Evolutionary conservation across 1,140 invertebrate species (phyloP).

Genomic region (Anthonomus grandis): DNA sequence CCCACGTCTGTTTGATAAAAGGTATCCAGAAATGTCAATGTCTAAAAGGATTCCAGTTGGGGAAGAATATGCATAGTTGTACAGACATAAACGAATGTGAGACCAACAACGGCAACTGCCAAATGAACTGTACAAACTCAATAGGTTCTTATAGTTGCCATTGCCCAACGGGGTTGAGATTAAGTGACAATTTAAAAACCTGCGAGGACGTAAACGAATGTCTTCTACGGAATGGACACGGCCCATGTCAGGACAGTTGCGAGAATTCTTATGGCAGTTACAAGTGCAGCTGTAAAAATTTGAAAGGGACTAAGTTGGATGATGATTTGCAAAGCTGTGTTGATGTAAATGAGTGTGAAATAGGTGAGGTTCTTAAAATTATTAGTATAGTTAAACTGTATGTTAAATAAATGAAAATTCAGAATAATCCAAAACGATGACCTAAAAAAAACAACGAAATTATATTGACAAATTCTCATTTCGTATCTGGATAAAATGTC

Average conservation of each 20-base stretch:
- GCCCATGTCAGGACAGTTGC: conserved; percentile 66
- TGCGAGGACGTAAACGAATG: conserved; percentile 81
- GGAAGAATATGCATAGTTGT: neutral
- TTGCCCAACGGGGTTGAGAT: conserved; percentile 70
- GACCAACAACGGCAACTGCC: conserved; percentile 54
- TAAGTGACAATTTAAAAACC: conserved; percentile 54
- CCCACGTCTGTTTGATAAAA: neutral
- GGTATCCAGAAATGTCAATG: conserved; percentile 1
- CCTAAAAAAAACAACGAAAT: too few relatives aligned
- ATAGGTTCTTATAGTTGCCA: conserved; percentile 70
- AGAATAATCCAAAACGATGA: too few relatives aligned
- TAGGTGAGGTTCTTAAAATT: neutral
- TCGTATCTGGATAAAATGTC: too few relatives aligned
- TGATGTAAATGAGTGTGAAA: conserved; percentile 39
- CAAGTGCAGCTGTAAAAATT: conserved; percentile 48
- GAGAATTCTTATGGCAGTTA: conserved; percentile 52
- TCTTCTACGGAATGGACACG: conserved; percentile 63
- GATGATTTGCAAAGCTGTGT: conserved; percentile 52
- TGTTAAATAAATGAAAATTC: too few relatives aligned
- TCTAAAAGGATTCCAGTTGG: conserved; percentile 1
- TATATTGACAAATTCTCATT: too few relatives aligned
- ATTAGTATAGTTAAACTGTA: too few relatives aligned
- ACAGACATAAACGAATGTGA: conserved; percentile 70
- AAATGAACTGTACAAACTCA: conserved; percentile 62
- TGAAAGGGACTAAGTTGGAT: conserved; percentile 49